Percentiles rank a stretch among this genome's conserved stretches.
phyloP scores from a whole-genome alignment of 2,888 invertebrate genomes.

The Microplitis deprimator region DNA sequence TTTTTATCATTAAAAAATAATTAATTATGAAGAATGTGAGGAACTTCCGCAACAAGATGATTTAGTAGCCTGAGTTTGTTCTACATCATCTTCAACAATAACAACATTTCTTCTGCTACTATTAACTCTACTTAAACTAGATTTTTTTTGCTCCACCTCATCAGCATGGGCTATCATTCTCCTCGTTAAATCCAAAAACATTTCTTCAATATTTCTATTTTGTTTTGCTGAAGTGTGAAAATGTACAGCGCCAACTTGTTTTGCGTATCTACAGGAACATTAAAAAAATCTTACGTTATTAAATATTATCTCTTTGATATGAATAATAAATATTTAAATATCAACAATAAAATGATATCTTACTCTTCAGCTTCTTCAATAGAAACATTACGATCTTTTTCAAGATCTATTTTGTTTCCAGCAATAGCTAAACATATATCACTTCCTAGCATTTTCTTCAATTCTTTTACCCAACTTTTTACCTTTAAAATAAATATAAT shows the following conservation, averaged over 20 bases:
- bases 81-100: slow-evolving; percentile 71
- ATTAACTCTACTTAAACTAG: slow-evolving; percentile 68
- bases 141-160: slow-evolving; percentile 61
- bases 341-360: slow-evolving; percentile 61
- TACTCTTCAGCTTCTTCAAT: slow-evolving; percentile 90
- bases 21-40: slow-evolving; percentile 49
- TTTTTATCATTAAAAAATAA: slow-evolving; percentile 36
- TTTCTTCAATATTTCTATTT: slow-evolving; percentile 91
- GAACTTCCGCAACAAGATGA: slow-evolving; percentile 67
- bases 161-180: slow-evolving; percentile 77
- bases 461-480: slow-evolving; percentile 98
- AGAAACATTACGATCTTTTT: slow-evolving; percentile 89
- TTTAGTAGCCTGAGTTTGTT: slow-evolving; percentile 60
- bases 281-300: not conserved
- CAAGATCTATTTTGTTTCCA: slow-evolving; percentile 97
- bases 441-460: slow-evolving; percentile 94
- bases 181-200: slow-evolving; percentile 87
- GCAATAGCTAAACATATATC: slow-evolving; percentile 94
- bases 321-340: slow-evolving; percentile 17
- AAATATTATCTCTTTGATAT: slow-evolving; percentile 9
- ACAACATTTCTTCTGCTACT: slow-evolving; percentile 71
- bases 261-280: slow-evolving; percentile 81
- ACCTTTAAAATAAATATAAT: slow-evolving; percentile 75
- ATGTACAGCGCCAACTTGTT: slow-evolving; percentile 92
- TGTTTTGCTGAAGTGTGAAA: slow-evolving; percentile 94